These are phyloP conservation scores for Heteromormyrus szaboi DNA, from an alignment of 2,797 vertebrate species.

Conservation along the genomic window DNA sequence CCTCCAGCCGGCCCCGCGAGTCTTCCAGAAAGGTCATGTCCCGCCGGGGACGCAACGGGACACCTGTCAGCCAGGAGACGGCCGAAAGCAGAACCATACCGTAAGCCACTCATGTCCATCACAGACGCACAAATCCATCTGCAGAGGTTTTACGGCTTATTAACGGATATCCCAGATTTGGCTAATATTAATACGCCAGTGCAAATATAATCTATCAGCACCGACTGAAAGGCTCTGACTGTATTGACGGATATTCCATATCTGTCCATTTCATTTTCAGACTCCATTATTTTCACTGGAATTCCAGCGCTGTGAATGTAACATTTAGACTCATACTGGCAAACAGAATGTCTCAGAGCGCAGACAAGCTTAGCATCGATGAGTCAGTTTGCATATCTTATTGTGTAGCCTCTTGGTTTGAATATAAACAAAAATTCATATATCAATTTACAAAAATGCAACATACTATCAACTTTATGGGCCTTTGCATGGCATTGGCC, in stretches of 20 bases:
- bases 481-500: neutral
- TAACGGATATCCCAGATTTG: neutral
- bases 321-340: neutral
- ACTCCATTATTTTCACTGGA: neutral
- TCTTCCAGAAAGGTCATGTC: conserved; percentile 62
- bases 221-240: neutral
- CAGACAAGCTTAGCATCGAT: neutral
- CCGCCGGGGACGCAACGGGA: conserved; percentile 63
- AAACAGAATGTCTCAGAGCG: neutral
- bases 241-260: neutral
- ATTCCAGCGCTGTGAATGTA: neutral
- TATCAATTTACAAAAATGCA: neutral
- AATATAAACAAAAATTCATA: neutral
- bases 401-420: neutral
- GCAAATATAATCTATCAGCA: neutral
- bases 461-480: neutral
- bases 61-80: conserved; percentile 43
- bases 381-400: neutral
- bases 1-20: conserved; percentile 49
- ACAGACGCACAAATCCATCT: neutral
- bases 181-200: neutral
- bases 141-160: neutral
- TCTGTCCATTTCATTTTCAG: neutral
- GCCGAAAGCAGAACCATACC: neutral
- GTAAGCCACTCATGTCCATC: neutral